These are phyloP conservation scores for Elegia similella DNA, from an alignment of 2,888 invertebrate genomes.

Conservation along the genomic window DNA sequence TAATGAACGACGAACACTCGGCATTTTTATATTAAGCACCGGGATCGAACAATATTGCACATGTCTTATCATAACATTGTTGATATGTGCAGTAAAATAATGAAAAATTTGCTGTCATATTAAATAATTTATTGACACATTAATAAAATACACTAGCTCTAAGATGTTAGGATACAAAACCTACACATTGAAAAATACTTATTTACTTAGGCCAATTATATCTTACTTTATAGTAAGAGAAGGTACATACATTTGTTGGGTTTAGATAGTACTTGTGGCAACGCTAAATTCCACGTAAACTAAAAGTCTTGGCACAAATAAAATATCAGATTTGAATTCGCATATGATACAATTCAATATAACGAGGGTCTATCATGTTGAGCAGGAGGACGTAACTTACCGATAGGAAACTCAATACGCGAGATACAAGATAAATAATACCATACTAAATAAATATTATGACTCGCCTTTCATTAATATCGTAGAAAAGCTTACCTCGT, in stretches of 20 bases:
- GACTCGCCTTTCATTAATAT: constrained; percentile 42
- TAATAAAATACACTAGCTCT: constrained; percentile 46
- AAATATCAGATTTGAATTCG: constrained; percentile 56
- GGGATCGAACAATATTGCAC: constrained; percentile 64
- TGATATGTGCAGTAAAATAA: constrained; percentile 47
- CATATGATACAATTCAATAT: constrained; percentile 38
- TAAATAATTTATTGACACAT: constrained; percentile 39
- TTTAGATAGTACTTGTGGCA: constrained; percentile 46
- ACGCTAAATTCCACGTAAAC: constrained; percentile 57
- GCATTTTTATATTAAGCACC: constrained; percentile 50
- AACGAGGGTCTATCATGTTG: constrained; percentile 44
- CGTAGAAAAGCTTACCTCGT: constrained; percentile 42
- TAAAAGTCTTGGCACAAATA: constrained; percentile 77
- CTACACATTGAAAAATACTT: constrained; percentile 68
- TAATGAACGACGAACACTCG: background rate
- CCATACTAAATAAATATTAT: constrained; percentile 43
- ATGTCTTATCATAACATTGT: constrained; percentile 31
- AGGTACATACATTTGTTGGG: constrained; percentile 46
- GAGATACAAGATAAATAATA: constrained; percentile 27
- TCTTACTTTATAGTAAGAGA: constrained; percentile 53
- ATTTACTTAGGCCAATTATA: constrained; percentile 73
- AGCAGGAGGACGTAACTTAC: constrained; percentile 42
- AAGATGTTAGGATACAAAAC: constrained; percentile 63
- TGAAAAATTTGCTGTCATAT: constrained; percentile 40
- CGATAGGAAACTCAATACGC: constrained; percentile 36